Percentiles rank a stretch among this genome's conserved stretches.
Conservation (phyloP, 2,888 invertebrate genomes). For the Ganaspis brasiliensis region DNA sequence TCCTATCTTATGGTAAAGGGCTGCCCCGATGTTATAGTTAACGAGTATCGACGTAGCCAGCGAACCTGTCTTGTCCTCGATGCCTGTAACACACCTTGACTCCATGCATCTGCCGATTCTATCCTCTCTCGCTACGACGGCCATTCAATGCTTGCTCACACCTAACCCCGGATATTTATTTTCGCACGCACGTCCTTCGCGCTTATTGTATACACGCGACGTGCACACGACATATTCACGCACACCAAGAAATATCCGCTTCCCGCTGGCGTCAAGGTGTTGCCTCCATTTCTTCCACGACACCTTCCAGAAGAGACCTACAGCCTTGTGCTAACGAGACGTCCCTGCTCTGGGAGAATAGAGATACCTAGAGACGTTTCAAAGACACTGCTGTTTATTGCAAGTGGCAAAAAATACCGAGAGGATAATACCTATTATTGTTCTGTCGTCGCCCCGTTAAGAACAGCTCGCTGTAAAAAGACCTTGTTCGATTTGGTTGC, state of each 20-base stretch:
- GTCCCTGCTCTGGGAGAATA: constrained; percentile 60
- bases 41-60: constrained; percentile 61
- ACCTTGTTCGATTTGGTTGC: not conserved
- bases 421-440: constrained; percentile 38
- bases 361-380: constrained; percentile 49
- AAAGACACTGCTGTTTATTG: constrained; percentile 40
- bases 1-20: constrained; percentile 23
- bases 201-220: constrained; percentile 35
- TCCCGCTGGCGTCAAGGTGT: constrained; percentile 38
- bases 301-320: constrained; percentile 54
- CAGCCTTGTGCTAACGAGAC: constrained; percentile 62
- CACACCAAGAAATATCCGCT: constrained; percentile 36
- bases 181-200: constrained; percentile 38
- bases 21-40: constrained; percentile 49
- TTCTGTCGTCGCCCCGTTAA: constrained; percentile 1
- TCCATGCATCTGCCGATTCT: constrained; percentile 43
- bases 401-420: constrained; percentile 20
- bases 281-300: constrained; percentile 46
- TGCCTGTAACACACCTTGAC: constrained; percentile 59
- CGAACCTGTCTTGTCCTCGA: constrained; percentile 70
- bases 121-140: constrained; percentile 48
- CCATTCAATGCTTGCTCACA: constrained; percentile 47
- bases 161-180: constrained; percentile 47
- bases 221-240: constrained; percentile 36
- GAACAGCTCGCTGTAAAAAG: not conserved